Evolutionary conservation across 2,888 invertebrate species (phyloP).

Genomic region (Chrysotoxum bicinctum): DNA sequence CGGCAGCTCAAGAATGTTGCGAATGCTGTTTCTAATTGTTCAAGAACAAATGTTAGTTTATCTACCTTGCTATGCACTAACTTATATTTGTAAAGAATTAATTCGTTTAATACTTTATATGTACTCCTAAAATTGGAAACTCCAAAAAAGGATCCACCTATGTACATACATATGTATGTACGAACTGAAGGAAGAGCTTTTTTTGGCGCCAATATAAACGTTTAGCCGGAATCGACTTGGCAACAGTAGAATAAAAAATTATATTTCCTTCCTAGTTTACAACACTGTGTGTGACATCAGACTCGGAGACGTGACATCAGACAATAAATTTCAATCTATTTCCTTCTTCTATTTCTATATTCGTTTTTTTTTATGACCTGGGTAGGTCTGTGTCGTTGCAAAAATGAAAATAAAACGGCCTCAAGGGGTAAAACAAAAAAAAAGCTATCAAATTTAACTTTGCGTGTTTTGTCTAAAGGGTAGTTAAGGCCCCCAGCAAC

Average conservation of each 20-base stretch:
- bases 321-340: conserved; percentile 55
- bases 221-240: conserved; percentile 7
- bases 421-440: conserved; percentile 21
- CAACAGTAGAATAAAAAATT: conserved; percentile 27
- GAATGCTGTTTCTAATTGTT: no score
- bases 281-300: conserved; percentile 58
- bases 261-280: conserved; percentile 21
- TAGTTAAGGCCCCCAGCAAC: conserved; percentile 1
- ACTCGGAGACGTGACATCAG: conserved; percentile 63
- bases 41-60: not conserved
- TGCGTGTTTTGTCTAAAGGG: conserved; percentile 27
- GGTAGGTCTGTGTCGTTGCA: conserved; percentile 14
- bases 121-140: conserved; percentile 5
- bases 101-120: not conserved
- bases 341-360: conserved; percentile 27
- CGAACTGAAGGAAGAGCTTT: conserved; percentile 1
- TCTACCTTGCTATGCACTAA: not conserved
- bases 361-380: conserved; percentile 27
- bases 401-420: conserved; percentile 26
- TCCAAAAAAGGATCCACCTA: conserved; percentile 19
- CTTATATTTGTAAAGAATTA: not conserved
- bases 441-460: conserved; percentile 23
- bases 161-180: conserved; percentile 1
- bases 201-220: conserved; percentile 56
- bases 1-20: no score